Percentiles rank a stretch among this genome's conserved stretches.
Evolutionary conservation across 2,888 invertebrate genomes (phyloP).

Genomic region (Heliconius ismenius): DNA sequence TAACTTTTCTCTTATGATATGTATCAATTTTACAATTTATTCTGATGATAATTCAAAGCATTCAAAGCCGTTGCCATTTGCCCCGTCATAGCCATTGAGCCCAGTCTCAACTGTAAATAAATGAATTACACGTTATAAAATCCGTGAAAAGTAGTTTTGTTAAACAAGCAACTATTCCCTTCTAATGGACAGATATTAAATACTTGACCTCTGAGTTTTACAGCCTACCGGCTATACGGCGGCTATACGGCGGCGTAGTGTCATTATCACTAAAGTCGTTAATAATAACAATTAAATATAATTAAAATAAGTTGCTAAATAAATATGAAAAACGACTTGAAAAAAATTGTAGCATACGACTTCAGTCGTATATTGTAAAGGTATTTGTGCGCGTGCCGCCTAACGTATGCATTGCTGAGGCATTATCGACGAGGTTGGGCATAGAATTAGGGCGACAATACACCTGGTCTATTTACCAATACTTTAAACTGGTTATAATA

Average conservation of each 20-base stretch:
- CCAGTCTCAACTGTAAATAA: neutral
- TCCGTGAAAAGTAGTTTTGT: neutral
- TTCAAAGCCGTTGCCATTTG: too few relatives aligned
- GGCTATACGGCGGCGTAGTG: too few relatives aligned
- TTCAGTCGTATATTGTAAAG: conserved; percentile 40
- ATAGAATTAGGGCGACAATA: conserved; percentile 48
- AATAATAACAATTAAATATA: neutral
- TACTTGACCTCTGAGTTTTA: neutral
- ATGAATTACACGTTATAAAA: neutral
- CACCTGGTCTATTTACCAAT: conserved; percentile 42
- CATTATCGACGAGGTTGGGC: conserved; percentile 55
- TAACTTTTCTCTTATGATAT: too few relatives aligned
- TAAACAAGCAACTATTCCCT: conserved; percentile 7
- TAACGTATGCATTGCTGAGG: conserved; percentile 53
- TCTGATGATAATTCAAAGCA: neutral
- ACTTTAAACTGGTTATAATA: conserved; percentile 9
- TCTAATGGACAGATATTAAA: conserved; percentile 6
- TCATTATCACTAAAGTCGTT: neutral
- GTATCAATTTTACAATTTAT: too few relatives aligned
- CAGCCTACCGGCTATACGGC: too few relatives aligned
- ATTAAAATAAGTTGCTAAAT: neutral
- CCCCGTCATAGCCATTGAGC: too few relatives aligned
- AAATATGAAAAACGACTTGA: neutral
- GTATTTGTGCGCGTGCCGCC: conserved; percentile 43
- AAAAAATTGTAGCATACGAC: conserved; percentile 8